Evolutionary conservation across 2,888 invertebrate species (phyloP).

Genomic region (Calameuta idolon): DNA sequence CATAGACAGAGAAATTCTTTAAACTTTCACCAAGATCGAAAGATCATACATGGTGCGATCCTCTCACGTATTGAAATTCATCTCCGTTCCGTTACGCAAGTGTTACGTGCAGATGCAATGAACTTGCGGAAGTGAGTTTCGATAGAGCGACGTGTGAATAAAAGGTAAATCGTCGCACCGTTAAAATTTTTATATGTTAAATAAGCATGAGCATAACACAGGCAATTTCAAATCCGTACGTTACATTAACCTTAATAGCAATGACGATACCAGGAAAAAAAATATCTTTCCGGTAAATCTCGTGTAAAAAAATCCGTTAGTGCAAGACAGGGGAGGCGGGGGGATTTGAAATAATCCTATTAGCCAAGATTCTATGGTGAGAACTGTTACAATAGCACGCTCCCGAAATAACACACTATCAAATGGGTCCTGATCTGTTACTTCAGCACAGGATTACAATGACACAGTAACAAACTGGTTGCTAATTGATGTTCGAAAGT

Average conservation of each 20-base stretch:
- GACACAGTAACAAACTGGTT: neutral
- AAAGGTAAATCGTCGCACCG: neutral
- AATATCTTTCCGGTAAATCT: neutral
- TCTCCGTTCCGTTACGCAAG: neutral
- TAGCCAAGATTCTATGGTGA: neutral
- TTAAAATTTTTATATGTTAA: neutral
- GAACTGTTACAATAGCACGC: neutral
- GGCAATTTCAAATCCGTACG: neutral
- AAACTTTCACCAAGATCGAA: constrained; percentile 10
- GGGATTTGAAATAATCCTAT: neutral
- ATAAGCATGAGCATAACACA: neutral
- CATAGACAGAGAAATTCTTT: constrained; percentile 7
- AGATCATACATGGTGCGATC: constrained; percentile 1
- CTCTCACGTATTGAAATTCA: neutral
- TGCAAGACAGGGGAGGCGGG: neutral
- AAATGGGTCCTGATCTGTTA: neutral
- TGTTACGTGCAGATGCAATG: neutral
- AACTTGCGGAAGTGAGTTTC: neutral
- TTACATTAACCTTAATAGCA: neutral
- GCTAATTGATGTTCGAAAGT: neutral
- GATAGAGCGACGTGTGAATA: neutral
- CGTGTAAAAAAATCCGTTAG: neutral
- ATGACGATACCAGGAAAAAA: neutral
- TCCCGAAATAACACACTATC: neutral
- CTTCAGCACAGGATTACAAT: neutral